These are phyloP conservation scores for Eremobia ochroleuca DNA, from an alignment of 2,888 invertebrate species.

Conservation along the genomic window DNA sequence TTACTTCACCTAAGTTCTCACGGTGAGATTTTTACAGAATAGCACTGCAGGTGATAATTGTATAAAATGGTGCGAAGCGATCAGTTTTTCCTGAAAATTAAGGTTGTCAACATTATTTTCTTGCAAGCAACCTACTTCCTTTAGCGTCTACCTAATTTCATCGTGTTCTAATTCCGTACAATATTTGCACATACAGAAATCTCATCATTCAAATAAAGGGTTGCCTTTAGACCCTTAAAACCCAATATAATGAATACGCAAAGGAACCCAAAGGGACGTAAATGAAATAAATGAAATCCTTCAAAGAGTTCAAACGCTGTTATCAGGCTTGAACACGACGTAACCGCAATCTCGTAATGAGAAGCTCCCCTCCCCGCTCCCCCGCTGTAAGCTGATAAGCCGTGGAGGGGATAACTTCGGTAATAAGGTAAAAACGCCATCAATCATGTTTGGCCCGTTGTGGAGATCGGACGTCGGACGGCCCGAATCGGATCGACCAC, in stretches of 20 bases:
- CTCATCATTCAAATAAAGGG: constrained; percentile 63
- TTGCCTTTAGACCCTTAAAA: constrained; percentile 55
- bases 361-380: constrained; percentile 72
- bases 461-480: constrained; percentile 68
- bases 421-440: constrained; percentile 82
- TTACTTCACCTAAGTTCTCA: too few relatives aligned
- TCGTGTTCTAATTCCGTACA: constrained; percentile 40
- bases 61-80: neutral
- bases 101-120: neutral
- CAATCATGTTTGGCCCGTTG: constrained; percentile 83
- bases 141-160: neutral
- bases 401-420: constrained; percentile 64
- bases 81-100: neutral
- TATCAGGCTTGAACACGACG: constrained; percentile 81
- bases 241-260: constrained; percentile 65
- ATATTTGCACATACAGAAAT: constrained; percentile 63
- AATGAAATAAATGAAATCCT: constrained; percentile 70
- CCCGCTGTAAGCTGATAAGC: constrained; percentile 73
- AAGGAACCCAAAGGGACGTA: constrained; percentile 63
- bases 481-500: constrained; percentile 75
- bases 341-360: constrained; percentile 82
- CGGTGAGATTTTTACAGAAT: too few relatives aligned
- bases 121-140: neutral
- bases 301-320: constrained; percentile 73
- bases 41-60: constrained; percentile 13